phyloP scores from a whole-genome alignment of 2,888 invertebrate genomes.

The Proisotoma minuta region DNA sequence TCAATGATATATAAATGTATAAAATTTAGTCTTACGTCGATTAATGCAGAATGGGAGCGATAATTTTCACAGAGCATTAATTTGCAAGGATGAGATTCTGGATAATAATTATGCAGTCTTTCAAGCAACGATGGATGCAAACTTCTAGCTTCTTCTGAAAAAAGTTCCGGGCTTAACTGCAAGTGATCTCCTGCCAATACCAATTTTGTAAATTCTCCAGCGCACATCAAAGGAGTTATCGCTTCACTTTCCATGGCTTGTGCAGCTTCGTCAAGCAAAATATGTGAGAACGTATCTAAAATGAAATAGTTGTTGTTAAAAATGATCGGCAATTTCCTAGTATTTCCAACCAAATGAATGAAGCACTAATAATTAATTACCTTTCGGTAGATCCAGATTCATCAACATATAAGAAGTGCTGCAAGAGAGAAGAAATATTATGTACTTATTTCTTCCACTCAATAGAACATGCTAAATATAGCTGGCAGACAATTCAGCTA shows the following conservation, averaged over 20 bases:
- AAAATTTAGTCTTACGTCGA: constrained; percentile 53
- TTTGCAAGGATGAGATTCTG: constrained; percentile 68
- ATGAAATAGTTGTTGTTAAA: constrained; percentile 13
- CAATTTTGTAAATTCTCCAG: constrained; percentile 66
- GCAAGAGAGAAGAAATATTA: no score
- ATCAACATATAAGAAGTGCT: constrained; percentile 71
- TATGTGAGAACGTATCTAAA: constrained; percentile 67
- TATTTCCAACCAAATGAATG: neutral
- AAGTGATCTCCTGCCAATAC: constrained; percentile 81
- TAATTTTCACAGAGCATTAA: constrained; percentile 77
- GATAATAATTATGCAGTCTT: constrained; percentile 71
- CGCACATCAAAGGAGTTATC: constrained; percentile 70
- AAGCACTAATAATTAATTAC: constrained; percentile 49
- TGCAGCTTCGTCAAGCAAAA: constrained; percentile 79
- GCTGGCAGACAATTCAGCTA: no score
- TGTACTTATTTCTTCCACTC: no score
- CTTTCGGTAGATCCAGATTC: constrained; percentile 63
- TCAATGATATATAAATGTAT: neutral
- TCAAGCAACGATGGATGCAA: constrained; percentile 71
- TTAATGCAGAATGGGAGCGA: constrained; percentile 74
- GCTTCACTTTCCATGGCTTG: constrained; percentile 83
- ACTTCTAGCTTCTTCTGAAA: constrained; percentile 50
- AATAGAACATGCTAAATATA: no score
- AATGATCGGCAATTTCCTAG: no score
- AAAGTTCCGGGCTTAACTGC: constrained; percentile 74